Percentiles rank a stretch among this genome's conserved stretches.
Evolutionary conservation across 2,113 vertebrate species (phyloP).

Genomic region (Pipra filicauda): DNA sequence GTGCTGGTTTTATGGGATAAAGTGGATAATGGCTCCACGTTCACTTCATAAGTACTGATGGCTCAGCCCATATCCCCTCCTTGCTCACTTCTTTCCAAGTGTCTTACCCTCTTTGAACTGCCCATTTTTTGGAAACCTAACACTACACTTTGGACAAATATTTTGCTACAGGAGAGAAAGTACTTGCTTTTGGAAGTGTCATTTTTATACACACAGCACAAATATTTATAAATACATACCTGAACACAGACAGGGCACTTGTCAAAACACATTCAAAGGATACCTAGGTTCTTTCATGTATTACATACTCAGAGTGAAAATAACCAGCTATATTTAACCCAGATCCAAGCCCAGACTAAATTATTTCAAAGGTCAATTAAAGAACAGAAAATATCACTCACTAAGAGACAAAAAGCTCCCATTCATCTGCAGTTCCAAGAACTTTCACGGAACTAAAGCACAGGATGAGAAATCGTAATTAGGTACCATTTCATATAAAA

Average conservation of each 20-base stretch:
- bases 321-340: constrained; percentile 67
- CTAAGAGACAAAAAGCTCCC: neutral
- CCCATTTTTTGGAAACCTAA: neutral
- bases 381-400: constrained; percentile 41
- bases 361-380: constrained; percentile 65
- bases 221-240: constrained; percentile 62
- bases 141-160: neutral
- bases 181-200: neutral
- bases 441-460: neutral
- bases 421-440: neutral
- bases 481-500: neutral
- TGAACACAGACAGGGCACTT: constrained; percentile 11
- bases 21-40: neutral
- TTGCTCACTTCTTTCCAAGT: neutral
- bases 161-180: neutral
- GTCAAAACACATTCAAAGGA: constrained; percentile 65
- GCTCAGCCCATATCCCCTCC: neutral
- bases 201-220: neutral
- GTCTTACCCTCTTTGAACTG: neutral
- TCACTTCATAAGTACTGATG: neutral
- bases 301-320: constrained; percentile 45
- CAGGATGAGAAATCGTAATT: neutral
- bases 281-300: constrained; percentile 55
- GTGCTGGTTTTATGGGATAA: neutral
- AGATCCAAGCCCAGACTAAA: constrained; percentile 35